Evolutionary conservation across 2,888 invertebrate species (phyloP), one percentile per base, ranked within the genome.

Genomic region (Trichogramma evanescens): DNA sequence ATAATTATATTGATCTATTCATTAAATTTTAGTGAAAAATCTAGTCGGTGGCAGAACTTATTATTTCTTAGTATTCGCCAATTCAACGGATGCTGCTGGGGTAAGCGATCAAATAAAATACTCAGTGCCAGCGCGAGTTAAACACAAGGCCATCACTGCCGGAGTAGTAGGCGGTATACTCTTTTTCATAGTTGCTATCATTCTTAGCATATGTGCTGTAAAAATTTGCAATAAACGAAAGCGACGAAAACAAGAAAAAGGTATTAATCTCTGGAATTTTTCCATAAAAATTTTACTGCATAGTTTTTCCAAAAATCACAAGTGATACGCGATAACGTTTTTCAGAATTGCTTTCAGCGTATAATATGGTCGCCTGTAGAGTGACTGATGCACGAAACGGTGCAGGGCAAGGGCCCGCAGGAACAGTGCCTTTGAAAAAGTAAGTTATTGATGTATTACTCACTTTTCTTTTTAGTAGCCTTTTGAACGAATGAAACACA

Each of bases 361-460:
- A 95, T 87, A 94, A 93, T 85, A 93, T 95, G 94, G 95, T 95
- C 86, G 92, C 95, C 82, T 94, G 94, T 86, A 89, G 95, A 80
- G 89, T 94, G 80, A 93, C 93, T 73, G 94, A 95, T 82, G 87
- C 92, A 75, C 89, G 94, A 82, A 93, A 93, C 81, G 93, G 93
- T 83, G 80, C 81, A 79, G 82, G 82, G 80, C 77, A 75, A 80
- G 84, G 80, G 83, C 84, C 80, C 86, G 88, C 80, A 85, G 89
- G 85, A 90, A 91, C 88, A 93, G 93, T 95, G 91, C 93, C 93
- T 91, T 91, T 93, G 88, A 94, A 94, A 87, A 94, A 93, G 95
- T 95, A 83, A 93, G 93, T 89, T 67, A 54, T 50, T 50, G 43
- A 40, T 52, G 10, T 55, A 8, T 8, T 41, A n/a, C 13, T 55